Evolutionary conservation across 2,797 vertebrate genomes (phyloP), one percentile per base, ranked within the genome.

Genomic region (Protosalanx chinensis): DNA sequence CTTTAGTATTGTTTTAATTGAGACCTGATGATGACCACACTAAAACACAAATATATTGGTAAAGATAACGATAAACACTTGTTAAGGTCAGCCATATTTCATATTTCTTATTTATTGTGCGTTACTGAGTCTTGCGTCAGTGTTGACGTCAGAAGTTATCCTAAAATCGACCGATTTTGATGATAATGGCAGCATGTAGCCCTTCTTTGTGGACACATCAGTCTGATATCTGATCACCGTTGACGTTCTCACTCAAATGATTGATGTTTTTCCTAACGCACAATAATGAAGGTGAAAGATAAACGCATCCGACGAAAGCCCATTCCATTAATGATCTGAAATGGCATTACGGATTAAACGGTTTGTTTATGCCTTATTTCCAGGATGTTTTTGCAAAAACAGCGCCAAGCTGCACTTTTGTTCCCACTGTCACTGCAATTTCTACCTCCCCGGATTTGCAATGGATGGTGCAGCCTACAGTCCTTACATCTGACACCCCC

Each of bases 371-470:
- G n/a, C 63, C 37, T 41, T 0, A 61, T 82, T 82, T 75, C 37
- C 79, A 98, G 96, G 94, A 94, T 72, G 91, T 91, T 71, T 91
- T 90, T 74, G 77, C 86, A 10, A 94, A 94, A 51, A 83, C 90
- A 76, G 91, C 87, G 73, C 90, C 92, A 74, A 93, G 91, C 69
- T 83, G 88, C 78, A 88, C 86, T 84, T 96, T 97, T 85, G 95
- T 96, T 79, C 96, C 97, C 67, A 96, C 93, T 13, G 92, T 95
- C 85, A 95, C 94, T 68, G 93, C 93, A 73, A 93, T 95, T 79
- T 94, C 94, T 30, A 93, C 93, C 68, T 95, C 94, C 37, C 92
- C 91, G 16, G 93, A 93, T 85, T 88, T 95, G 66, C 93, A 93
- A 86, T 95, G 95, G 95, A 92, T 94, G 90, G 94, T 96, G 81